Conservation (phyloP, 2,113 vertebrate species). For the Saguinus imperator region DNA sequence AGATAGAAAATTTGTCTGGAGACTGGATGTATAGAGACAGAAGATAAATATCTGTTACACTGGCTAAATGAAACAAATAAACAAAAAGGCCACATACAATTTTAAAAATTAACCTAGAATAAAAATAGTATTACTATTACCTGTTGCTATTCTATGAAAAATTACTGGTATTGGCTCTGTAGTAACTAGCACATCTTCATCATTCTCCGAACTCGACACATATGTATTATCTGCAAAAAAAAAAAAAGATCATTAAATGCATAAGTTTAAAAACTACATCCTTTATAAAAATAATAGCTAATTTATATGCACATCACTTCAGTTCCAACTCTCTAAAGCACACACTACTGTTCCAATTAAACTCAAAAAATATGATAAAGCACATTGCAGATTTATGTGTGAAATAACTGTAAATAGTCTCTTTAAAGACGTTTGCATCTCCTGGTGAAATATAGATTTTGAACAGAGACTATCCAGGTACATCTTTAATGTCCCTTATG, state of each 20-base stretch:
- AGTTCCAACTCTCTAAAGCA: neutral
- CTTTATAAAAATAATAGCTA: neutral
- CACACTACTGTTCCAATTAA: neutral
- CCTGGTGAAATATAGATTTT: neutral
- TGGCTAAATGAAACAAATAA: neutral
- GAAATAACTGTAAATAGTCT: neutral
- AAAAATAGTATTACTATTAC: conserved; percentile 79
- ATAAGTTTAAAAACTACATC: neutral
- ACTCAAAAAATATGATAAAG: neutral
- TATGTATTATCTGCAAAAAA: conserved; percentile 91
- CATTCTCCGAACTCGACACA: conserved; percentile 93
- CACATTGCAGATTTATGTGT: neutral
- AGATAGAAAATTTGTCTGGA: neutral
- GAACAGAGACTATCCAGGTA: neutral
- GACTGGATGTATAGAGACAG: neutral
- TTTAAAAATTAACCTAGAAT: neutral
- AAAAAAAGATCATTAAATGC: neutral
- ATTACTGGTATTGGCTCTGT: conserved; percentile 93
- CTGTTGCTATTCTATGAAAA: conserved; percentile 93
- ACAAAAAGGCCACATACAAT: neutral
- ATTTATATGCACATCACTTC: neutral
- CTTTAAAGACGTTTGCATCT: neutral
- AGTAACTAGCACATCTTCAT: conserved; percentile 94
- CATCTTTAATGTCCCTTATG: neutral
- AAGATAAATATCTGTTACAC: neutral